A percentile compares a stretch with the other conserved stretches of the same genome.
These are phyloP conservation scores for Platalea minor DNA, from an alignment of 2,797 vertebrate species.

Conservation along the genomic window DNA sequence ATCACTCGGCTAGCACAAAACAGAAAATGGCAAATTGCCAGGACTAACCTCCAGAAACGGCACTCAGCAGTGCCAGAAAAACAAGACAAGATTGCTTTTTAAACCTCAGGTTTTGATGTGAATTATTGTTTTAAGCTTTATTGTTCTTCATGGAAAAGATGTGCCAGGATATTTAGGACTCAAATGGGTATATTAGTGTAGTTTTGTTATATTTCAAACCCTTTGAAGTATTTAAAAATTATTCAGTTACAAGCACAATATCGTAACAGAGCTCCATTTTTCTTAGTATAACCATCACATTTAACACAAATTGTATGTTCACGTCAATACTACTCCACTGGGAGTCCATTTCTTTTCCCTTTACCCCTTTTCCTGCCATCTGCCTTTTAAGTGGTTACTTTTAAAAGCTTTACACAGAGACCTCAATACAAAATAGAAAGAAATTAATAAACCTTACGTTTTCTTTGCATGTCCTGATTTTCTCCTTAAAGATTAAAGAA, in stretches of 20 bases:
- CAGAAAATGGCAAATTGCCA: conserved; percentile 31
- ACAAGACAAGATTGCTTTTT: not conserved
- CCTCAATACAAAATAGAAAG: not conserved
- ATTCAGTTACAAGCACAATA: not conserved
- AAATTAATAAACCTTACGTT: not conserved
- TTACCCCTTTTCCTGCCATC: not conserved
- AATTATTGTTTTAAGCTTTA: not conserved
- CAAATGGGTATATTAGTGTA: not conserved
- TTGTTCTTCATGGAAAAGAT: not conserved
- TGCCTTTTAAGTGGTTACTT: not conserved
- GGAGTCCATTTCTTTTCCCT: not conserved
- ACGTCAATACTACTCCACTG: not conserved
- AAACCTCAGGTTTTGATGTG: not conserved
- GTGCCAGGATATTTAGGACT: not conserved
- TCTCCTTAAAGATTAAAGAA: not conserved
- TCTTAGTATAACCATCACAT: not conserved
- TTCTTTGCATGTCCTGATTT: not conserved
- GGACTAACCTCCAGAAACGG: not conserved
- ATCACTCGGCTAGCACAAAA: conserved; percentile 3
- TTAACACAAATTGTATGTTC: not conserved
- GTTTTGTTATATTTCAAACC: not conserved
- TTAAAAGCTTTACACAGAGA: not conserved
- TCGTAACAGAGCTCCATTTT: not conserved
- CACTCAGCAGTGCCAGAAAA: not conserved
- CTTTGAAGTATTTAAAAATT: not conserved